Conservation (phyloP, 2,888 invertebrate genomes). For the Phragmatobia fuliginosa region DNA sequence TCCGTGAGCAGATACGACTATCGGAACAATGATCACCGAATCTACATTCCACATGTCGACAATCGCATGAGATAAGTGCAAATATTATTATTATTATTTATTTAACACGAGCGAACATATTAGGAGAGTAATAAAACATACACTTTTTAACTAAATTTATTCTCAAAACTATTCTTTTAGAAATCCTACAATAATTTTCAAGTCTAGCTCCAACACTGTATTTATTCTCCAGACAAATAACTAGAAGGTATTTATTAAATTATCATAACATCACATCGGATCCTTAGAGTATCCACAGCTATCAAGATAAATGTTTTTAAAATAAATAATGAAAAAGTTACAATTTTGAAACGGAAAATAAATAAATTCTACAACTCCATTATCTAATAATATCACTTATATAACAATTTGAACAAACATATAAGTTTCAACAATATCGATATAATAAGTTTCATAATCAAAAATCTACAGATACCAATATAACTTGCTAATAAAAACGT, state of each 20-base stretch:
- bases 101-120: neutral
- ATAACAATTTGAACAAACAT: constrained; percentile 45
- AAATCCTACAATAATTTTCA: constrained; percentile 69
- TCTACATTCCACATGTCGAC: too few relatives aligned
- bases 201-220: constrained; percentile 76
- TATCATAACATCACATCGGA: constrained; percentile 47
- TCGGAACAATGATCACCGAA: too few relatives aligned
- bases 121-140: constrained; percentile 24
- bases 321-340: constrained; percentile 44
- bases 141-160: constrained; percentile 77
- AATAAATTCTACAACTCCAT: constrained; percentile 46
- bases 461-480: constrained; percentile 19
- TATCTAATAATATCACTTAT: constrained; percentile 35
- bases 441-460: constrained; percentile 22
- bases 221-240: constrained; percentile 55
- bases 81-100: too few relatives aligned
- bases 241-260: constrained; percentile 34
- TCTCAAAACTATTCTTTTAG: constrained; percentile 76
- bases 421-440: constrained; percentile 39
- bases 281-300: constrained; percentile 41
- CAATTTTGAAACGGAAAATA: constrained; percentile 49
- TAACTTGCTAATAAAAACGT: neutral
- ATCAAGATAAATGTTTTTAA: constrained; percentile 22
- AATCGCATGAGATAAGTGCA: too few relatives aligned
- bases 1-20: too few relatives aligned